A percentile compares a stretch with the other conserved stretches of the same genome.
Evolutionary conservation across 2,113 vertebrate genomes (phyloP).

Genomic region (Tragulus kanchil): DNA sequence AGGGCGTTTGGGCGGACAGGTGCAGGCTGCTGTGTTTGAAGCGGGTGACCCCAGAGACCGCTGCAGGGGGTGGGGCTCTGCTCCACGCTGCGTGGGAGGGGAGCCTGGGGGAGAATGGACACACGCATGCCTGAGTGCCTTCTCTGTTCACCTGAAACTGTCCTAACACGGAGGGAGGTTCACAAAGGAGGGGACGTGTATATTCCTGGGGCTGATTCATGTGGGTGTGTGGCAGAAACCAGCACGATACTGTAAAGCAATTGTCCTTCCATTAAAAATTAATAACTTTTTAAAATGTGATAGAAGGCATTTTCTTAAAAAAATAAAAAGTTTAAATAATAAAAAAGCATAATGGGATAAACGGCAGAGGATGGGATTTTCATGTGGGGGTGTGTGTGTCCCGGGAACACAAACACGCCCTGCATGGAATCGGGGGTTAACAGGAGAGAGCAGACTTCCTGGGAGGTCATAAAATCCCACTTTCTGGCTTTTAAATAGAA

Average conservation of each 20-base stretch:
- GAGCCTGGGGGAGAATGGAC: not conserved
- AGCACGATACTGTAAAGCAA: not conserved
- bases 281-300: not conserved
- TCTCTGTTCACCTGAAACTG: not conserved
- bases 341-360: not conserved
- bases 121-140: not conserved
- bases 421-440: too few species aligned
- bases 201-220: not conserved
- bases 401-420: not conserved
- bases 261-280: not conserved
- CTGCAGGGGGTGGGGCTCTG: not conserved
- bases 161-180: not conserved
- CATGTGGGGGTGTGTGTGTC: too few species aligned
- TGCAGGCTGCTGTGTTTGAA: not conserved
- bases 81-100: not conserved
- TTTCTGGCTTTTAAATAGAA: too few species aligned
- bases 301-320: not conserved
- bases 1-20: not conserved
- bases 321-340: not conserved
- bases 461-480: too few species aligned
- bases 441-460: too few species aligned
- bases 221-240: not conserved
- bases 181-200: not conserved
- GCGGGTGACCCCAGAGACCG: not conserved
- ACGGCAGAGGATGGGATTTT: not conserved